A percentile compares a stretch with the other conserved stretches of the same genome.
phyloP scores from a whole-genome alignment of 2,888 invertebrate species.

The Theretra japonica region DNA sequence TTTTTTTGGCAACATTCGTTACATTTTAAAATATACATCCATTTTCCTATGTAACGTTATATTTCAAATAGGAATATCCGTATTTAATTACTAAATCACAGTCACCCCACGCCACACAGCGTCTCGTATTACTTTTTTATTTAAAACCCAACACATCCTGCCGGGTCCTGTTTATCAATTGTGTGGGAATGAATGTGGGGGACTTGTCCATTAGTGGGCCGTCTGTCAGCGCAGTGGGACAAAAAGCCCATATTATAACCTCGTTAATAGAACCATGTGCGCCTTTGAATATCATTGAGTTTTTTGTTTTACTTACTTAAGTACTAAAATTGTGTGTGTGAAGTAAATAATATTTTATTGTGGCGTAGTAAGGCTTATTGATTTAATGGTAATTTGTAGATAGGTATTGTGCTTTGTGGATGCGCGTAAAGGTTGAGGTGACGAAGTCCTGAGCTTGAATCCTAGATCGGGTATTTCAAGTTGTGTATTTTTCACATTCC shows the following conservation, averaged over 20 bases:
- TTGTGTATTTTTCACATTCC: no score
- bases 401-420: no score
- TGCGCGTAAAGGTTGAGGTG: no score
- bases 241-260: slow-evolving; percentile 39
- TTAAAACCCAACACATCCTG: slow-evolving; percentile 34
- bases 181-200: slow-evolving; percentile 50
- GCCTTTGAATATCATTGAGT: slow-evolving; percentile 4
- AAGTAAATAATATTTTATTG: not conserved
- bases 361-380: not conserved
- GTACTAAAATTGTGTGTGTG: not conserved
- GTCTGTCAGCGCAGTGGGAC: slow-evolving; percentile 48
- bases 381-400: no score
- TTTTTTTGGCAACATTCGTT: no score
- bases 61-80: not conserved
- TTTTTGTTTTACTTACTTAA: not conserved
- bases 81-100: not conserved
- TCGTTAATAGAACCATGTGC: slow-evolving; percentile 25
- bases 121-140: slow-evolving; percentile 19
- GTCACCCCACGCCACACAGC: not conserved
- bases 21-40: no score
- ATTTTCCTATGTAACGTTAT: no score
- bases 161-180: slow-evolving; percentile 46
- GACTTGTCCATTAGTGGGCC: slow-evolving; percentile 46
- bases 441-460: no score
- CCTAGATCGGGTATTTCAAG: no score